A percentile compares a stretch with the other conserved stretches of the same genome.
Evolutionary conservation across 2,888 invertebrate genomes (phyloP).

Genomic region (Melangyna quadrimaculata): DNA sequence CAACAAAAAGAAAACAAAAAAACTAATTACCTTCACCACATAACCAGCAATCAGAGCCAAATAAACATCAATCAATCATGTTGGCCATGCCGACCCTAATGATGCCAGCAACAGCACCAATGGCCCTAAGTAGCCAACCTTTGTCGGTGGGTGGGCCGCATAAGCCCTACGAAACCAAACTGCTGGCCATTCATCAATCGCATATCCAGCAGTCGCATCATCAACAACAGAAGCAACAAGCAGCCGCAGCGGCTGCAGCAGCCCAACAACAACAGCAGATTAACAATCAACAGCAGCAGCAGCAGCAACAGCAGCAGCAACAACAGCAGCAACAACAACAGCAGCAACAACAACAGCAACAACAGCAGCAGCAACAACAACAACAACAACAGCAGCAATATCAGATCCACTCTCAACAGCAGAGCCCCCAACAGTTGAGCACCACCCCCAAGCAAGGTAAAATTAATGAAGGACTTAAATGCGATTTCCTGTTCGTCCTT

Average conservation of each 20-base stretch:
- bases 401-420: conserved; percentile 81
- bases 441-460: conserved; percentile 80
- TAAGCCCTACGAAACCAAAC: conserved; percentile 81
- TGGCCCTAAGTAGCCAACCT: conserved; percentile 81
- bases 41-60: conserved; percentile 63
- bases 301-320: conserved; percentile 38
- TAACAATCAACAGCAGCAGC: conserved; percentile 74
- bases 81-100: conserved; percentile 82
- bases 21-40: conserved; percentile 55
- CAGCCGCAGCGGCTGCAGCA: conserved; percentile 73
- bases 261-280: conserved; percentile 75
- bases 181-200: conserved; percentile 81
- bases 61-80: conserved; percentile 75
- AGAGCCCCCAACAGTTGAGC: conserved; percentile 81
- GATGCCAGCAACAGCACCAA: conserved; percentile 82
- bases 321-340: conserved; percentile 74
- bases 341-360: conserved; percentile 77
- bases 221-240: conserved; percentile 74
- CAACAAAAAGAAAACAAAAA: conserved; percentile 45
- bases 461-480: conserved; percentile 69
- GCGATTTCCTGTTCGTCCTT: conserved; percentile 42
- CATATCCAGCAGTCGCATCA: conserved; percentile 80
- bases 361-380: conserved; percentile 77
- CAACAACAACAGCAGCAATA: conserved; percentile 78
- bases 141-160: conserved; percentile 79